Base-by-base conservation (phyloP, 2,797 vertebrate genomes). In the Halcyon leucocephala region DNA sequence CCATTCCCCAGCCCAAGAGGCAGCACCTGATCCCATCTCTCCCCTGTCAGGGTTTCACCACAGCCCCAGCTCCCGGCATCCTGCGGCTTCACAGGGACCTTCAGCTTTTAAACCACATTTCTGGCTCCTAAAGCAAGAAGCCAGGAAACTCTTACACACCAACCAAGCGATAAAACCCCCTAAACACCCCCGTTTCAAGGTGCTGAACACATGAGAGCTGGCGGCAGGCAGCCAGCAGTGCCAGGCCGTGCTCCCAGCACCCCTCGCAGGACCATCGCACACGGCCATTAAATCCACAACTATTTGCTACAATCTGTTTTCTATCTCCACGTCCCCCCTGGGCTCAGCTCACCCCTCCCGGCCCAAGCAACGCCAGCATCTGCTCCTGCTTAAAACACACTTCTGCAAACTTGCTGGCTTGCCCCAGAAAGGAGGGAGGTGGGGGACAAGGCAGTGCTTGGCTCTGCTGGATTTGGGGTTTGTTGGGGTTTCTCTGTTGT, bases 361-460 rank as follows among this genome's bases (percentile, higher is more conserved):
- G 52, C 86, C 84, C n/a, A 8, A 84, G 74, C 49, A 78, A 52
- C 4, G 3, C 51, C 48, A 4, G 58, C 85, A 54, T 96, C 94
- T 97, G 94, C 93, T 95, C 93, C 95, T 78, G 85, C 79, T 96
- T 89, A 93, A 94, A 86, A 37, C 25, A 7, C 33, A 3, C 82
- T 92, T 89, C 92, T 90, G 87, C 81, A 87, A 96, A 93, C n/a
- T 70, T 19, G 2, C 14, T 9, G n/a, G 5, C 44, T 84, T 58
- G 44, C 20, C 73, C 60, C 77, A 52, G 42, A 87, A 70, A 69
- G 26, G 54, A 71, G 39, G 49, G 52, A 49, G 24, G 7, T 1
- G 18, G 35, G 62, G 44, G 35, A 4, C 29, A 55, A 61, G 31
- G 14, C 76, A 67, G 55, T 0, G 0, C 77, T 41, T 1, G 15